These are phyloP conservation scores for Syritta pipiens DNA, from an alignment of 2,888 invertebrate species.

Conservation along the genomic window DNA sequence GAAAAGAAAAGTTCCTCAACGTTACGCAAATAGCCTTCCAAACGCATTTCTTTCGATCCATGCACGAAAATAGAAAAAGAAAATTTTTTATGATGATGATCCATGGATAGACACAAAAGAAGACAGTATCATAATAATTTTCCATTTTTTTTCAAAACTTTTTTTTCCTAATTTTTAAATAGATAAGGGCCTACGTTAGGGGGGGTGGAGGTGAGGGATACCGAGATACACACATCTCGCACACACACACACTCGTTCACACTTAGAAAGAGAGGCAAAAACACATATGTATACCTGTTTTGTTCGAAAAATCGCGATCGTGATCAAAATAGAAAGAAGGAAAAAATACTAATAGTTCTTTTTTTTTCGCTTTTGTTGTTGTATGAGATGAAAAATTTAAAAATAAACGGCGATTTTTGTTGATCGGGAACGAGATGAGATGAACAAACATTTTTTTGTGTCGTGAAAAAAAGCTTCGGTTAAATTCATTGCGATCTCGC, in stretches of 20 bases:
- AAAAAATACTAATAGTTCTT: conserved; percentile 49
- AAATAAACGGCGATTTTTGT: conserved; percentile 69
- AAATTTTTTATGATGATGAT: conserved; percentile 40
- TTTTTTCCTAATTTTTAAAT: conserved; percentile 36
- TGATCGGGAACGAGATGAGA: conserved; percentile 55
- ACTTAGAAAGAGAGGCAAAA: conserved; percentile 41
- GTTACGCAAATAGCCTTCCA: conserved; percentile 58
- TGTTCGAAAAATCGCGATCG: conserved; percentile 62
- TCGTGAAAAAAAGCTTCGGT: conserved; percentile 69
- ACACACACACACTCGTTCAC: conserved; percentile 33
- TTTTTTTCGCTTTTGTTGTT: conserved; percentile 35
- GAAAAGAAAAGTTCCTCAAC: conserved; percentile 26
- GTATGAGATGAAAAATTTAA: conserved; percentile 56
- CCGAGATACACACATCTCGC: conserved; percentile 10
- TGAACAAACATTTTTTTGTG: conserved; percentile 72
- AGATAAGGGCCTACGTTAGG: conserved; percentile 28
- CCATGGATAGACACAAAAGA: conserved; percentile 31
- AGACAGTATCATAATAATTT: conserved; percentile 7
- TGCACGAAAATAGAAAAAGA: conserved; percentile 45
- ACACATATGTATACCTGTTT: conserved; percentile 49
- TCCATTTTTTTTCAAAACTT: conserved; percentile 7
- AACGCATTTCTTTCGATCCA: conserved; percentile 16
- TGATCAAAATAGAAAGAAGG: conserved; percentile 65
- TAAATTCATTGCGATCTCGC: conserved; percentile 79
- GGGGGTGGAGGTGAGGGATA: conserved; percentile 17